A percentile compares a stretch with the other conserved stretches of the same genome.
Evolutionary conservation across 2,113 vertebrate species (phyloP).

Genomic region (Gallinago media): DNA sequence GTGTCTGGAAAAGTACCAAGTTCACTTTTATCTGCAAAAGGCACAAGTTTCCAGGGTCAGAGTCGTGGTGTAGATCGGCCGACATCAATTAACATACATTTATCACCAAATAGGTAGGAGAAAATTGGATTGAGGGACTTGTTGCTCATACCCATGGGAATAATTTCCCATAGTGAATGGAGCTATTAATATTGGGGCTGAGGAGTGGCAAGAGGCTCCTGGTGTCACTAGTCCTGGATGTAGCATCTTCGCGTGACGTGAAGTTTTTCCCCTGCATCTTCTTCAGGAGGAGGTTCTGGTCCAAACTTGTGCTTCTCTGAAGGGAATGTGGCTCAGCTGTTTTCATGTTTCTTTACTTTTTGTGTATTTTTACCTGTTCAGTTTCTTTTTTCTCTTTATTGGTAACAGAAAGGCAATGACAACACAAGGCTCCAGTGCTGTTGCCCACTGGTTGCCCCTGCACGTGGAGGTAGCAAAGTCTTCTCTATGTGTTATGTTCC

Average conservation of each 20-base stretch:
- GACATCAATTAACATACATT: neutral
- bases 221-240: neutral
- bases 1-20: neutral
- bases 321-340: neutral
- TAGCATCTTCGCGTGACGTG: neutral
- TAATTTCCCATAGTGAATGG: neutral
- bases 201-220: neutral
- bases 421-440: neutral
- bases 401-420: neutral
- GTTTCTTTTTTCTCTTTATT: conserved; percentile 1
- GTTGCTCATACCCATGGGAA: neutral
- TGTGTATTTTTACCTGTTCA: neutral
- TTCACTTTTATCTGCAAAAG: neutral
- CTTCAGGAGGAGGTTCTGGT: neutral
- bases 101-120: neutral
- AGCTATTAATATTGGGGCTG: neutral
- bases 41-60: neutral
- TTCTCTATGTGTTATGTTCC: conserved; percentile 14
- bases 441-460: neutral
- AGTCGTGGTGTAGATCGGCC: neutral
- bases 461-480: neutral
- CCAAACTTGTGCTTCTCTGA: neutral
- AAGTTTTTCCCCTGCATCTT: neutral
- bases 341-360: neutral
- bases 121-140: neutral